Percentiles rank a stretch among this genome's conserved stretches.
Conservation (phyloP, 23 tunicate genomes). For the Clavelina lepadiformis region DNA sequence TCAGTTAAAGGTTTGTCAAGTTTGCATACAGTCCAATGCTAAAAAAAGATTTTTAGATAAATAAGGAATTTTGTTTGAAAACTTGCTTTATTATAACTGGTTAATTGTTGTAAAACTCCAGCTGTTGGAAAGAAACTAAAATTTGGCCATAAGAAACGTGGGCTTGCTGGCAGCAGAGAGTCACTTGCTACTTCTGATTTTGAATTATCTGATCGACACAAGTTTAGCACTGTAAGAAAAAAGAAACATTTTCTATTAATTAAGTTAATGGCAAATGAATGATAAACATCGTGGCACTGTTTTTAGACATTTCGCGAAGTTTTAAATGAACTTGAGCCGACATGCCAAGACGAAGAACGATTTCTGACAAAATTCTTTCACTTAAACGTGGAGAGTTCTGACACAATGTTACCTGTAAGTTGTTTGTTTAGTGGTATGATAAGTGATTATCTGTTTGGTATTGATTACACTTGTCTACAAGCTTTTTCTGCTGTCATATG, state of each 20-base stretch:
- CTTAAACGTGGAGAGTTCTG: constrained; percentile 77
- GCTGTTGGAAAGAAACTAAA: constrained; percentile 42
- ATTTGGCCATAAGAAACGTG: constrained; percentile 29
- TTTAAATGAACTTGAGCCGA: constrained; percentile 83
- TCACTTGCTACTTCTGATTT: constrained; percentile 81
- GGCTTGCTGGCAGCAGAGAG: constrained; percentile 65
- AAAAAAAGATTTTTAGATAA: not conserved
- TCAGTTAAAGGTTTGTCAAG: constrained; percentile 53
- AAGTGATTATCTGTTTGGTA: not conserved
- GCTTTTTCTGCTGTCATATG: not conserved
- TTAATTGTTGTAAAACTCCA: constrained; percentile 10
- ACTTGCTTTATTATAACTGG: not conserved
- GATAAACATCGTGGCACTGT: not conserved
- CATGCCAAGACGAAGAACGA: constrained; percentile 92
- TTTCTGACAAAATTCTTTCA: constrained; percentile 90
- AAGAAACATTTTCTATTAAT: not conserved
- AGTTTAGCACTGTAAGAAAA: constrained; percentile 76
- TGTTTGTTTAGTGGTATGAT: not conserved
- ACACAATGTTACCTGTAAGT: constrained; percentile 80
- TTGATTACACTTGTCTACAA: no score
- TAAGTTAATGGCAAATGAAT: not conserved
- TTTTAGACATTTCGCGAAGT: constrained; percentile 88
- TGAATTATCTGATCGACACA: constrained; percentile 71
- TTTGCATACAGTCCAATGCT: not conserved
- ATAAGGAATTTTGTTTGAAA: not conserved